Evolutionary conservation across 2,113 vertebrate genomes (phyloP).

Genomic region (Tupaia tana): DNA sequence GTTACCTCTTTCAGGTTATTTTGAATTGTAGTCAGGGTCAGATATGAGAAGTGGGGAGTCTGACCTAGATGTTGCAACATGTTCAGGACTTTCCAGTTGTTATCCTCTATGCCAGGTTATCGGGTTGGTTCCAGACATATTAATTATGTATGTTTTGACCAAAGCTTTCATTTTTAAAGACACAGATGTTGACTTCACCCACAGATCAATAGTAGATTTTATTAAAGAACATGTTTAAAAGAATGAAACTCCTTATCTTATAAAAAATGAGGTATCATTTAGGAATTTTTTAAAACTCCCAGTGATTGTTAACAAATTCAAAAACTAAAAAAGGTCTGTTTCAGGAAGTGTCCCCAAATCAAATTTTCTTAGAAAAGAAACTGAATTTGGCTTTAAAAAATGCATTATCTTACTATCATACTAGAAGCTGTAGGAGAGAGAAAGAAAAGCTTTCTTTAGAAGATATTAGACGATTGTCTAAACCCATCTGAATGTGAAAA

Average conservation of each 20-base stretch:
- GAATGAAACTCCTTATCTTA: not conserved
- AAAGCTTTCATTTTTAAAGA: conserved; percentile 37
- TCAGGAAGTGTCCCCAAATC: conserved; percentile 36
- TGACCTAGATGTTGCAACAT: not conserved
- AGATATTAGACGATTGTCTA: not conserved
- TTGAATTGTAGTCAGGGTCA: not conserved
- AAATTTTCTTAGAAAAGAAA: conserved; percentile 46
- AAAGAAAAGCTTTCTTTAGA: not conserved
- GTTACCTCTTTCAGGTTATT: not conserved
- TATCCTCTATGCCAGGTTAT: not conserved
- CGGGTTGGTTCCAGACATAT: conserved; percentile 20
- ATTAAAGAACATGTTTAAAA: conserved; percentile 18
- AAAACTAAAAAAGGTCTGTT: conserved; percentile 43
- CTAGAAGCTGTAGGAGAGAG: conserved; percentile 3
- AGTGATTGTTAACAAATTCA: conserved; percentile 1
- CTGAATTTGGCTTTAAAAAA: conserved; percentile 51
- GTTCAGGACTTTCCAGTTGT: not conserved
- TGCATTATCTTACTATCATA: conserved; percentile 8
- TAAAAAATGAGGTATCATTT: conserved; percentile 41
- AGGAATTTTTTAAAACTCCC: not conserved
- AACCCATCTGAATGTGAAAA: not conserved
- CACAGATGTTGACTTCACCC: not conserved
- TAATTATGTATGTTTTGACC: not conserved
- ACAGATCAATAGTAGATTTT: not conserved
- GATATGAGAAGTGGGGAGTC: not conserved